These are phyloP conservation scores for Pseudomugil gertrudae DNA, from an alignment of 2,797 vertebrate genomes.

Conservation along the genomic window DNA sequence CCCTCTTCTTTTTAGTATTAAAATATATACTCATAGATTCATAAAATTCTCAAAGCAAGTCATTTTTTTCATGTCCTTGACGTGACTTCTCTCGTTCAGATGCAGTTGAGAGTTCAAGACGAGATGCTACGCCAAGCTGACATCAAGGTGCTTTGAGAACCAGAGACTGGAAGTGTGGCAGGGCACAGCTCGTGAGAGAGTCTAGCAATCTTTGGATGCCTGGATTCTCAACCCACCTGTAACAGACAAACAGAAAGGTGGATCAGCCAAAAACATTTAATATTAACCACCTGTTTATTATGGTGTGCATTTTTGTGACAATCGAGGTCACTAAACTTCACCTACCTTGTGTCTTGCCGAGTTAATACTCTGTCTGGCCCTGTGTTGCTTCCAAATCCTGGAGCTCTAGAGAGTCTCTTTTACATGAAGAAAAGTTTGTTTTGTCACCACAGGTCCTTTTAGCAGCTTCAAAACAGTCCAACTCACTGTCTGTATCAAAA, in stretches of 20 bases:
- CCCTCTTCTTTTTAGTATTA: slow-evolving; percentile 85
- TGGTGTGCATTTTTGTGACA: background rate
- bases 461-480: slow-evolving; percentile 82
- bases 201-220: slow-evolving; percentile 85
- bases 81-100: slow-evolving; percentile 82
- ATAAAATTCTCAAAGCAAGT: slow-evolving; percentile 81
- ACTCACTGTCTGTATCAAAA: slow-evolving; percentile 83
- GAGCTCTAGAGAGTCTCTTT: slow-evolving; percentile 84
- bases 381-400: slow-evolving; percentile 83
- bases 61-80: slow-evolving; percentile 70
- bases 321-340: background rate
- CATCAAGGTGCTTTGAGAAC: slow-evolving; percentile 60
- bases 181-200: slow-evolving; percentile 38
- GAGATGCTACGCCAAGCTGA: slow-evolving; percentile 37
- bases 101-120: slow-evolving; percentile 76
- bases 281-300: background rate
- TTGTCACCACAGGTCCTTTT: slow-evolving; percentile 74
- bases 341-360: slow-evolving; percentile 78
- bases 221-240: slow-evolving; percentile 81
- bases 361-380: slow-evolving; percentile 67
- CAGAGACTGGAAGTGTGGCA: slow-evolving; percentile 58
- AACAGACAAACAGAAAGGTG: slow-evolving; percentile 42
- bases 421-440: slow-evolving; percentile 72
- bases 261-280: slow-evolving; percentile 20
- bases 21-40: slow-evolving; percentile 88